Evolutionary conservation across 2,113 vertebrate species (phyloP).

Genomic region (Meles meles): DNA sequence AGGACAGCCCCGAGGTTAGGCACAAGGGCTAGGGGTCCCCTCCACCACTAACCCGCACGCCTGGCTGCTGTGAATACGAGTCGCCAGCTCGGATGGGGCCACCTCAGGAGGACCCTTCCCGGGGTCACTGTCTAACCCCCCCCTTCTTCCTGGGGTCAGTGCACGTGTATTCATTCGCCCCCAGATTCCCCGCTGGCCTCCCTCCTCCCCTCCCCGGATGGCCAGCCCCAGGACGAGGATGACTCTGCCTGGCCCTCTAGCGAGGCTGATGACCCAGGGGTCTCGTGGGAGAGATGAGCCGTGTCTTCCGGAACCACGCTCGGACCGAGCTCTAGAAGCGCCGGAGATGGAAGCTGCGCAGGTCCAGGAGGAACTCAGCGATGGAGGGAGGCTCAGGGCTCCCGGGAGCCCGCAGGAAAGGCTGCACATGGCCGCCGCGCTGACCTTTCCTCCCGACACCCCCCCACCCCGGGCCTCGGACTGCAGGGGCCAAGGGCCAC

Average conservation of each 20-base stretch:
- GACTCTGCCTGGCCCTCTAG: too few species aligned
- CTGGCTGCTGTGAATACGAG: fast-evolving
- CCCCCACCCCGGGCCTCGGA: background rate
- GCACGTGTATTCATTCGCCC: background rate
- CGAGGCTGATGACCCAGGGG: background rate
- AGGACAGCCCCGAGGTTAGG: background rate
- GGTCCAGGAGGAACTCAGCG: too few species aligned
- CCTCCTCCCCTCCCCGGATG: background rate
- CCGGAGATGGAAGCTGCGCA: fast-evolving
- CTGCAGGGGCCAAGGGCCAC: background rate
- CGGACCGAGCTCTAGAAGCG: background rate
- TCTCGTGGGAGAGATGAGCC: background rate
- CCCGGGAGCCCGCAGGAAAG: background rate
- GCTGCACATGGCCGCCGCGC: too few species aligned
- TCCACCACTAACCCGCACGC: background rate
- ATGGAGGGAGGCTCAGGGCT: background rate
- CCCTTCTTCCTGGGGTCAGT: background rate
- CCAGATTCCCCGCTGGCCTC: background rate
- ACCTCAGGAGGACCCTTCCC: background rate
- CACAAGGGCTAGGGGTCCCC: background rate
- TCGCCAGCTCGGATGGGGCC: fast-evolving
- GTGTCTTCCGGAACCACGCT: fast-evolving
- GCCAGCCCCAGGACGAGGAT: fast-evolving
- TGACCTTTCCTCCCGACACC: background rate
- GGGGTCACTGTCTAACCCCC: fast-evolving